These are phyloP conservation scores for Dendroctonus valens DNA, from an alignment of 1,140 invertebrate genomes.

Conservation along the genomic window DNA sequence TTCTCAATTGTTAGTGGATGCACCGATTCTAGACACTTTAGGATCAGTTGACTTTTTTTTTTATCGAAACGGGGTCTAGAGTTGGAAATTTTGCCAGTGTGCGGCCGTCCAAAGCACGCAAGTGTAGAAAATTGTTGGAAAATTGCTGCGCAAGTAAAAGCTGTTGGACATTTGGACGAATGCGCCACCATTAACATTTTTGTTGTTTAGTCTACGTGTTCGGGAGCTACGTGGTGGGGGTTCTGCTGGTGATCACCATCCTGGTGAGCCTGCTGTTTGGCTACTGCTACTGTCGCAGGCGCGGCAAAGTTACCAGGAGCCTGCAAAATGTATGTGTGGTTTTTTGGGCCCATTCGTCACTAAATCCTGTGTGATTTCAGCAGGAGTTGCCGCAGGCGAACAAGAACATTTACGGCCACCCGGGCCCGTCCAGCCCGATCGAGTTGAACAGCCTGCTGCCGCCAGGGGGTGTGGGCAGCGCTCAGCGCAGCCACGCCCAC, in stretches of 20 bases:
- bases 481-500: conserved; percentile 37
- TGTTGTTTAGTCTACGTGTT: conserved; percentile 55
- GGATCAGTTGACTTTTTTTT: no score
- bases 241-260: conserved; percentile 50
- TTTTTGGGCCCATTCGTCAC: no score
- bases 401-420: conserved; percentile 74
- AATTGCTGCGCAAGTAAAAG: no score
- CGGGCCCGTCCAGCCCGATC: conserved; percentile 61
- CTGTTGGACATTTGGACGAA: background rate
- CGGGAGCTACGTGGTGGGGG: conserved; percentile 60
- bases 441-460: conserved; percentile 76
- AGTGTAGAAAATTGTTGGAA: no score
- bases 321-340: conserved; percentile 60
- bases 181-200: background rate
- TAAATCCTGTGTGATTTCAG: no score
- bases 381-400: conserved; percentile 67
- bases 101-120: no score
- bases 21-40: no score
- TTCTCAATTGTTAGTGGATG: no score
- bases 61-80: no score
- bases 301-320: conserved; percentile 58
- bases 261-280: conserved; percentile 50
- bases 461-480: conserved; percentile 45
- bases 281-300: conserved; percentile 56
- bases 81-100: no score